These are phyloP conservation scores for Nothocercus nigrocapillus DNA, from an alignment of 2,113 vertebrate species.

Conservation along the genomic window DNA sequence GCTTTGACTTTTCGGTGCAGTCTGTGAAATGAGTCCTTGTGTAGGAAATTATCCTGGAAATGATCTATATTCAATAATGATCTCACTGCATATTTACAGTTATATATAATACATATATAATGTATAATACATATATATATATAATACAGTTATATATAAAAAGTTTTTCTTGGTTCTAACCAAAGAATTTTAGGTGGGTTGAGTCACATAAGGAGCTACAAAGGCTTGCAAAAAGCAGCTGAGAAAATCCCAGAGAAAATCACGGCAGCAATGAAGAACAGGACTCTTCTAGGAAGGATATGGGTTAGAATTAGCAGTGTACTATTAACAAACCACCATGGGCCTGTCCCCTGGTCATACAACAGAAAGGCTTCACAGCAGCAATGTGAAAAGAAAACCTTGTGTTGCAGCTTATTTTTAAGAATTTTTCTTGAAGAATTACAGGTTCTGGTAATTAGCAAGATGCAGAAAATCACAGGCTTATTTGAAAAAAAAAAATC, in stretches of 20 bases:
- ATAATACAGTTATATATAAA: background rate
- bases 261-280: background rate
- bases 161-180: conserved; percentile 11
- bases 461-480: background rate
- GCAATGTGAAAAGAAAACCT: background rate
- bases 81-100: background rate
- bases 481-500: background rate
- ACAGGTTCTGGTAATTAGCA: accelerated
- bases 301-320: background rate
- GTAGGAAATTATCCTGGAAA: background rate
- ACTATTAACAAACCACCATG: background rate
- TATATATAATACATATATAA: background rate
- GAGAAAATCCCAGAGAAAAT: background rate
- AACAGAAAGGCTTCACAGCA: background rate
- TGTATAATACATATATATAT: no score
- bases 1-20: background rate
- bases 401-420: background rate
- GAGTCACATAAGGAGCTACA: conserved; percentile 13
- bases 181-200: conserved; percentile 4
- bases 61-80: background rate
- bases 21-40: background rate
- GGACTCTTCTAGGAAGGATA: background rate
- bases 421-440: background rate
- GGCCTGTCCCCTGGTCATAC: background rate
- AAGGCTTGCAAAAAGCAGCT: background rate